Evolutionary conservation across 2,797 vertebrate species (phyloP).

Genomic region (Eulemur mongoz): DNA sequence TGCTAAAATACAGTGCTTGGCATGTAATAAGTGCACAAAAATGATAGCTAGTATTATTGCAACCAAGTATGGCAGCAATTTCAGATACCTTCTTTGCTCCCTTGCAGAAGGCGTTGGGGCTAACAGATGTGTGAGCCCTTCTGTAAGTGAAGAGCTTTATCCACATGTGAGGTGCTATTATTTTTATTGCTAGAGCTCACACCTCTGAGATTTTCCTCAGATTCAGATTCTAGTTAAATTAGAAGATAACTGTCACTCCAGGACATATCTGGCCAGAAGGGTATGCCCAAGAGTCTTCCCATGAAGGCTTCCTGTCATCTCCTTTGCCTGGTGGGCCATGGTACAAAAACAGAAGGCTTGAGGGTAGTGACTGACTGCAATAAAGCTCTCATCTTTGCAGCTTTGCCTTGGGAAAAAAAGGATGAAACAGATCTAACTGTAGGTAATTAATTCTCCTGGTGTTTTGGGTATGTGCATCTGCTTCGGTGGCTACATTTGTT

Average conservation of each 20-base stretch:
- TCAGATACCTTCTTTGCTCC: not conserved
- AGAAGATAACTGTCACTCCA: conserved; percentile 25
- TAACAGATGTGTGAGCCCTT: not conserved
- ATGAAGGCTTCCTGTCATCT: not conserved
- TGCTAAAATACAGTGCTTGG: not conserved
- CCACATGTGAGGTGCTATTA: not conserved
- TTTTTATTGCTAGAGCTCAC: not conserved
- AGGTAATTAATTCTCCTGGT: conserved; percentile 75
- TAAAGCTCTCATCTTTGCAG: conserved; percentile 15
- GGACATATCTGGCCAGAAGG: not conserved
- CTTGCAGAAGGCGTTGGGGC: not conserved
- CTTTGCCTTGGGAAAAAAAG: not conserved
- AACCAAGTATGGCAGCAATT: not conserved
- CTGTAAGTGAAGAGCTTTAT: not conserved
- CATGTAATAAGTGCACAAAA: not conserved
- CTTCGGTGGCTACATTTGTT: conserved; percentile 47
- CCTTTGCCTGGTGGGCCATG: not conserved
- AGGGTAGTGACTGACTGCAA: not conserved
- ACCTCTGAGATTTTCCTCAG: not conserved
- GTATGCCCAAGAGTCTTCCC: not conserved
- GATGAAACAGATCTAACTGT: not conserved
- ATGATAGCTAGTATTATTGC: not conserved
- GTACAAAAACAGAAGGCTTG: not conserved
- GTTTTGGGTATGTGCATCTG: conserved; percentile 15
- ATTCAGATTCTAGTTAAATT: conserved; percentile 26